A percentile compares a stretch with the other conserved stretches of the same genome.
Evolutionary conservation across 1,140 invertebrate genomes (phyloP).

Genomic region (Aradophagus sp.): DNA sequence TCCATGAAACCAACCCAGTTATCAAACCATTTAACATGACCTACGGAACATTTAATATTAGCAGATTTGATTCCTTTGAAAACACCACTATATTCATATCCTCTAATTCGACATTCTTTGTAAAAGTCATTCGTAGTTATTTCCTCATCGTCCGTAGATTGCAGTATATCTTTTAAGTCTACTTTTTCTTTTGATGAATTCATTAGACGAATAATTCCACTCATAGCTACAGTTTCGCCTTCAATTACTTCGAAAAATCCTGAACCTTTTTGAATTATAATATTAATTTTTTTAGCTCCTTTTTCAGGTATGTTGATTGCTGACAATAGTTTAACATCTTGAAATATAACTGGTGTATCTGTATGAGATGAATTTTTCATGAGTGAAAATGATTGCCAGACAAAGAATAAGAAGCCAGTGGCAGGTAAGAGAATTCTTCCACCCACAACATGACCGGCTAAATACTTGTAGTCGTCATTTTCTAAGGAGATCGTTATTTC

Average conservation of each 20-base stretch:
- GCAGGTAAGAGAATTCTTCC: slow-evolving; percentile 91
- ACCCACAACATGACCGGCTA: slow-evolving; percentile 91
- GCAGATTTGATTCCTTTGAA: slow-evolving; percentile 81
- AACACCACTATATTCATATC: slow-evolving; percentile 90
- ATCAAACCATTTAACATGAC: slow-evolving; percentile 80
- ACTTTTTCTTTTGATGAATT: slow-evolving; percentile 69
- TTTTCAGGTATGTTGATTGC: slow-evolving; percentile 87
- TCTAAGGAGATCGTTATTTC: slow-evolving; percentile 77
- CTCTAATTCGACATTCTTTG: slow-evolving; percentile 91
- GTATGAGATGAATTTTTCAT: slow-evolving; percentile 82
- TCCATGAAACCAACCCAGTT: slow-evolving; percentile 97
- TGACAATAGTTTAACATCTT: slow-evolving; percentile 88
- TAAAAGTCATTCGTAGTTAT: slow-evolving; percentile 87
- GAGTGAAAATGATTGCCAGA: slow-evolving; percentile 91
- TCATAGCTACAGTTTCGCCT: slow-evolving; percentile 84
- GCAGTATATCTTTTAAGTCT: background rate
- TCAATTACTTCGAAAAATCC: slow-evolving; percentile 80
- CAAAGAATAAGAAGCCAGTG: slow-evolving; percentile 88
- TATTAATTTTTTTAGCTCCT: slow-evolving; percentile 81
- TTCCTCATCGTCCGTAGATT: slow-evolving; percentile 58
- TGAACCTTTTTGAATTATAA: slow-evolving; percentile 85
- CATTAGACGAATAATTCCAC: slow-evolving; percentile 79
- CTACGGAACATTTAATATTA: slow-evolving; percentile 74
- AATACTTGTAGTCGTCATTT: slow-evolving; percentile 84
- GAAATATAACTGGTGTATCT: slow-evolving; percentile 87